Evolutionary conservation across 2,113 vertebrate genomes (phyloP).

Genomic region (Butastur rufipennis): DNA sequence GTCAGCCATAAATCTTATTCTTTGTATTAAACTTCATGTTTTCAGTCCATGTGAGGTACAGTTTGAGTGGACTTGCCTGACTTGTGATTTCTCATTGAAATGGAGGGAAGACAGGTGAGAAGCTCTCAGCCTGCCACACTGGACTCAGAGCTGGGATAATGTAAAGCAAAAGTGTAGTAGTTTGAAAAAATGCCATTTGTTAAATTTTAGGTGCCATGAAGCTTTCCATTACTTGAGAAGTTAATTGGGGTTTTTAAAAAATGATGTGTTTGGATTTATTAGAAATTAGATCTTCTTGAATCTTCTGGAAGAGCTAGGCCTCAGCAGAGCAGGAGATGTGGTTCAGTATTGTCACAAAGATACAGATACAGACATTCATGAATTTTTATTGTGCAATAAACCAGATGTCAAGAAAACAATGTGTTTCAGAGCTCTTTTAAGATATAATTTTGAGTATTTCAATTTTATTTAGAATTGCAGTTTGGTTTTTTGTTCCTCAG

Average conservation of each 20-base stretch:
- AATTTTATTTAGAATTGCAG: conserved; percentile 28
- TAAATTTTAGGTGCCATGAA: background rate
- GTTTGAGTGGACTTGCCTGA: background rate
- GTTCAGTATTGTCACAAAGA: conserved; percentile 38
- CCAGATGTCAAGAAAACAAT: conserved; percentile 63
- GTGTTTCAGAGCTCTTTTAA: conserved; percentile 26
- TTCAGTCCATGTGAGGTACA: background rate
- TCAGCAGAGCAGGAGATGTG: background rate
- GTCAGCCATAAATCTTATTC: background rate
- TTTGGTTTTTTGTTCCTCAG: conserved; percentile 28
- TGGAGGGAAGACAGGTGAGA: background rate
- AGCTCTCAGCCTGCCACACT: background rate
- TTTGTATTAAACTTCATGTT: background rate
- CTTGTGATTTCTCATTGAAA: background rate
- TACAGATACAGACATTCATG: background rate
- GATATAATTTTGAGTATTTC: conserved; percentile 29
- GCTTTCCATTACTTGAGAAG: background rate
- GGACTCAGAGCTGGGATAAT: background rate
- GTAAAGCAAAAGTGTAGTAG: background rate
- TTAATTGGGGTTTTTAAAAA: background rate
- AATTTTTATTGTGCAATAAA: conserved; percentile 52
- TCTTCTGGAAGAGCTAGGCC: background rate
- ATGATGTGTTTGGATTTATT: background rate
- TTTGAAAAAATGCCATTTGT: background rate
- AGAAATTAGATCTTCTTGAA: background rate